A percentile compares a stretch with the other conserved stretches of the same genome.
Conservation (phyloP, 2,888 invertebrate genomes). For the Ichneumoninae sp. region DNA sequence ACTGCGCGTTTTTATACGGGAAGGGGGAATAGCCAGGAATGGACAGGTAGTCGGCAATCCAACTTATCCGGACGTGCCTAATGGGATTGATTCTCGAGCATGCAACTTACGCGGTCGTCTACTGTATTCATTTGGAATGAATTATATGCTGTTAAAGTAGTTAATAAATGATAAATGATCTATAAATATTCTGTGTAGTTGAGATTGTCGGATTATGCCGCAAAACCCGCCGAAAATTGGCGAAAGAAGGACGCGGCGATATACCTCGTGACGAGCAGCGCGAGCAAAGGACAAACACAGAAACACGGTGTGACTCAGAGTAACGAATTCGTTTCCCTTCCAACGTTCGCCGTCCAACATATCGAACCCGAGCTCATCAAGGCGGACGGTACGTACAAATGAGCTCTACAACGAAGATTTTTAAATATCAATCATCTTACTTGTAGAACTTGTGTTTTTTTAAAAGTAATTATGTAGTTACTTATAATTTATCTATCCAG, state of each 20-base stretch:
- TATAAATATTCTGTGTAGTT: constrained; percentile 57
- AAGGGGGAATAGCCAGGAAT: too few species aligned
- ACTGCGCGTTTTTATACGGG: too few species aligned
- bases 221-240: constrained; percentile 93
- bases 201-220: constrained; percentile 91
- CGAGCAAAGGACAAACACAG: constrained; percentile 94
- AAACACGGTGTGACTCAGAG: constrained; percentile 96
- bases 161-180: neutral
- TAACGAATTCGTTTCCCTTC: constrained; percentile 94
- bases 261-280: constrained; percentile 97
- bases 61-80: too few species aligned
- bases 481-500: neutral
- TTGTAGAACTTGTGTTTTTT: neutral
- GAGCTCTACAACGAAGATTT: neutral
- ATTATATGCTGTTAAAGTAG: neutral
- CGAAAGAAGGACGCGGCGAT: constrained; percentile 97
- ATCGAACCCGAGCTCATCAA: constrained; percentile 94
- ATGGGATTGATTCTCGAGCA: too few species aligned
- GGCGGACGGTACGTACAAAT: constrained; percentile 86
- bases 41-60: too few species aligned
- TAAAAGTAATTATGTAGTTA: neutral
- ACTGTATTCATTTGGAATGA: too few species aligned
- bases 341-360: constrained; percentile 94
- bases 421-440: neutral
- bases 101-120: too few species aligned